phyloP scores from a whole-genome alignment of 2,888 invertebrate species.

The Fragum sueziense region DNA sequence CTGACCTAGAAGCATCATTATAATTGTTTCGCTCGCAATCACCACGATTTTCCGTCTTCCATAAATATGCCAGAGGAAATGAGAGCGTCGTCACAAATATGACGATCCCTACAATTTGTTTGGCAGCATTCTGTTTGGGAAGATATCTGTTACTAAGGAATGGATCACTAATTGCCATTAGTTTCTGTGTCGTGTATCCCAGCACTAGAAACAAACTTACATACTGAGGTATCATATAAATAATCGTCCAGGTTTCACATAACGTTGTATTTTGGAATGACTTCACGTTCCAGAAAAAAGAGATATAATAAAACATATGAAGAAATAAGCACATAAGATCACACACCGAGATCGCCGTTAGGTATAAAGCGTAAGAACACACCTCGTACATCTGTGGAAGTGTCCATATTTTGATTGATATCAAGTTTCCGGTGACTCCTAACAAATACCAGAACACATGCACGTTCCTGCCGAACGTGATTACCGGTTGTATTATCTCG shows the following conservation, averaged over 20 bases:
- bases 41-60: constrained; percentile 67
- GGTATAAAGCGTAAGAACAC: constrained; percentile 79
- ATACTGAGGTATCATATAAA: constrained; percentile 78
- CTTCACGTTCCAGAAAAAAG: constrained; percentile 76
- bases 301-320: constrained; percentile 76
- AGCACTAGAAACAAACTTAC: constrained; percentile 78
- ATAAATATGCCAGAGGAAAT: constrained; percentile 78
- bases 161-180: constrained; percentile 76
- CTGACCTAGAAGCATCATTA: background rate
- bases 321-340: constrained; percentile 76
- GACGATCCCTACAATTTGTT: constrained; percentile 71
- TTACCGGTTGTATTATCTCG: constrained; percentile 65
- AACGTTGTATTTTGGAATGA: constrained; percentile 68
- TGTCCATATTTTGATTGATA: constrained; percentile 78
- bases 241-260: constrained; percentile 77
- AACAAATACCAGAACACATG: constrained; percentile 79
- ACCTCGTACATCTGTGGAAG: constrained; percentile 74
- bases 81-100: constrained; percentile 67
- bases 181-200: constrained; percentile 79
- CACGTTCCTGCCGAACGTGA: constrained; percentile 73
- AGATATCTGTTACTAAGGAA: constrained; percentile 77
- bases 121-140: constrained; percentile 71
- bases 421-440: constrained; percentile 77
- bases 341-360: constrained; percentile 77
- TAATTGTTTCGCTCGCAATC: constrained; percentile 46